phyloP scores from a whole-genome alignment of 2,888 invertebrate genomes.

The Xestoiulus laeticollis region DNA sequence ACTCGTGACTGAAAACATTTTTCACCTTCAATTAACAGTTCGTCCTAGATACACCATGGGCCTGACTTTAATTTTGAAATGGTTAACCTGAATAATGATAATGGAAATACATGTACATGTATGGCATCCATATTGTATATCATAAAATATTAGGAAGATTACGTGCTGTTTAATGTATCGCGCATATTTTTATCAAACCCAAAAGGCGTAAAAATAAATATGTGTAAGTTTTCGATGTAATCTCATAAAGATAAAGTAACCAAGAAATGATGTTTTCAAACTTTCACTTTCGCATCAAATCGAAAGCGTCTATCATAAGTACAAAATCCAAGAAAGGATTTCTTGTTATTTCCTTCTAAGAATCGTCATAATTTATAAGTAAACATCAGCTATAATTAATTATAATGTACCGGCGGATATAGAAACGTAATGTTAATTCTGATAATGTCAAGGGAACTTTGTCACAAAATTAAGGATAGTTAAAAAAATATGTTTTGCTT shows the following conservation, averaged over 20 bases:
- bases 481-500: too few relatives aligned
- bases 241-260: not conserved
- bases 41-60: not conserved
- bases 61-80: not conserved
- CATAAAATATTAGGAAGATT: not conserved
- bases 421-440: too few relatives aligned
- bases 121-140: not conserved
- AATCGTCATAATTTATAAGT: too few relatives aligned
- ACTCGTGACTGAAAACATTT: not conserved
- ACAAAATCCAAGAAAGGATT: not conserved
- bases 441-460: too few relatives aligned
- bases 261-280: not conserved
- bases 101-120: not conserved
- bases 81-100: not conserved
- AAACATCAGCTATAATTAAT: too few relatives aligned
- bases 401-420: too few relatives aligned
- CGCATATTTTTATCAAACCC: not conserved
- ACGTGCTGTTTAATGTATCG: not conserved
- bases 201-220: not conserved
- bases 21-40: not conserved
- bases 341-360: too few relatives aligned
- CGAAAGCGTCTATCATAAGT: not conserved
- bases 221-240: not conserved
- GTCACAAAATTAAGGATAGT: too few relatives aligned
- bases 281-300: not conserved